Base-by-base conservation (phyloP, 2,888 invertebrate species). In the Pomacea canaliculata region DNA sequence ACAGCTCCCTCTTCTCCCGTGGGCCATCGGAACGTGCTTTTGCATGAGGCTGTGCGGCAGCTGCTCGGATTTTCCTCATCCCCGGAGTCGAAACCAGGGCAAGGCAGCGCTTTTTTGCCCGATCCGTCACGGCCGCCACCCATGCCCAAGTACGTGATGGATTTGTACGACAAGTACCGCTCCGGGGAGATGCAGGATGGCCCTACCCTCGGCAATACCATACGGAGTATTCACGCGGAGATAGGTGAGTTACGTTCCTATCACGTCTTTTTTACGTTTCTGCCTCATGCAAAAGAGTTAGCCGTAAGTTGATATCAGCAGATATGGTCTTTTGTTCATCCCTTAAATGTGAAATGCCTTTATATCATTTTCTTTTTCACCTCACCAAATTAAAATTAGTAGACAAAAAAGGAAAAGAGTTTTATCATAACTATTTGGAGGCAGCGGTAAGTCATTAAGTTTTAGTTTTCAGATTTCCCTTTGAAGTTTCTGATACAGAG, bases 101-200 rank as follows among this genome's bases (percentile, higher is more conserved):
- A 60, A 19, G 48, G 48, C 37, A 48, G 62, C 59, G 46, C 19
- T 5, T 74, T 70, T 46, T 78, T 82, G 71, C 81, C 83, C 8
- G 79, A 83, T 69, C 84, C 83, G 3, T 70, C 70, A 37, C 51
- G 75, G 16, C 74, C 78, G 65, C 81, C 79, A 18, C 78, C 80
- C 67, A 83, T 86, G 13, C 88, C 88, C 7, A 79, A 84, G 75
- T 89, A 88, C 78, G 87, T 88, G 85, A 76, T 86, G 83, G 86
- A 87, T 82, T 82, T 89, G 79, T 89, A 89, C 77, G 85, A 87
- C 71, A 81, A 82, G 76, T 88, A 85, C 80, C 85, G 83, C 66
- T 82, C 83, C 56, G 83, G 82, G 37, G 82, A 83, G 37, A 83
- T 85, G 51, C 79, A 80, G 10, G 74, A 72, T 10, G 81, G 83